Evolutionary conservation across 2,888 invertebrate genomes (phyloP).

Genomic region (Drosophila gaucha): DNA sequence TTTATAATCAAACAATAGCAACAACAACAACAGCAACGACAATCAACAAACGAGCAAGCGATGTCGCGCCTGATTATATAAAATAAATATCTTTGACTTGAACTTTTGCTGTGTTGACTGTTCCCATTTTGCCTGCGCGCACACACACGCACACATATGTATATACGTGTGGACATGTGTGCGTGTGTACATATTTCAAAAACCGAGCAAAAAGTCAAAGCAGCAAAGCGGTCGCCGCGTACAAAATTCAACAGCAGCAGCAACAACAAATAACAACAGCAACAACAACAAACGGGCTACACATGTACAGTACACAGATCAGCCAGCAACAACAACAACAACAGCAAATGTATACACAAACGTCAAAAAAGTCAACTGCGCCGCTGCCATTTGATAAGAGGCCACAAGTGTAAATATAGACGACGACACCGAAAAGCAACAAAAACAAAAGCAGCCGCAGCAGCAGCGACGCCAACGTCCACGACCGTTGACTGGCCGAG

Average conservation of each 20-base stretch:
- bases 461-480: conserved; percentile 57
- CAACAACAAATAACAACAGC: conserved; percentile 37
- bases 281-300: conserved; percentile 52
- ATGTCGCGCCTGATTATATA: conserved; percentile 66
- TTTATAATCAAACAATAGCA: conserved; percentile 62
- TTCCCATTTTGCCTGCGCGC: conserved; percentile 71
- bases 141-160: not conserved
- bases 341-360: conserved; percentile 65
- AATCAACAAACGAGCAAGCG: conserved; percentile 57
- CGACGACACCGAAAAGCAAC: conserved; percentile 60
- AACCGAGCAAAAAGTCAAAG: conserved; percentile 79
- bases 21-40: conserved; percentile 39
- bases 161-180: not conserved
- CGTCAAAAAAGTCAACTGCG: conserved; percentile 81
- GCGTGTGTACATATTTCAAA: conserved; percentile 56
- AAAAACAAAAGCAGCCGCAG: conserved; percentile 25
- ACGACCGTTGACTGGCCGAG: conserved; percentile 58
- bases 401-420: conserved; percentile 82
- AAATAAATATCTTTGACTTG: conserved; percentile 70
- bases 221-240: conserved; percentile 74
- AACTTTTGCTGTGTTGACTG: conserved; percentile 74
- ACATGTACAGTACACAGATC: conserved; percentile 75
- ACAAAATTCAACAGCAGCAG: conserved; percentile 75
- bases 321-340: conserved; percentile 49
- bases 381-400: conserved; percentile 82